A percentile compares a stretch with the other conserved stretches of the same genome.
Evolutionary conservation across 2,113 vertebrate genomes (phyloP).

Genomic region (Corythoichthys haematopterus): DNA sequence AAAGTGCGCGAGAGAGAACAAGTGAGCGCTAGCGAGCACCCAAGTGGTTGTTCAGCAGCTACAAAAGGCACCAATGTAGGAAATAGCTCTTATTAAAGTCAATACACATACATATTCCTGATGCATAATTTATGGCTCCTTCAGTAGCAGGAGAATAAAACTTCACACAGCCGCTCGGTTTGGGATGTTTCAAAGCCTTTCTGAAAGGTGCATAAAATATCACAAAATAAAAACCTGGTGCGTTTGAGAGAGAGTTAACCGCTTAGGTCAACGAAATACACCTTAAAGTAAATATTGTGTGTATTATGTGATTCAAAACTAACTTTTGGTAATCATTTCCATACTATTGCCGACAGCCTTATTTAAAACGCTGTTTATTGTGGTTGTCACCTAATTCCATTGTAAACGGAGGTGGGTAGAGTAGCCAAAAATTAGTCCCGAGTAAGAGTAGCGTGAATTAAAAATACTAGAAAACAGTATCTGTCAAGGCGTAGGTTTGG

Average conservation of each 20-base stretch:
- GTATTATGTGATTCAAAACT: not conserved
- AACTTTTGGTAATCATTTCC: not conserved
- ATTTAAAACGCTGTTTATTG: no score
- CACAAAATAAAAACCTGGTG: constrained; percentile 25
- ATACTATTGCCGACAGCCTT: no score
- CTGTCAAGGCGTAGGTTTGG: no score
- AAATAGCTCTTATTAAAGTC: constrained; percentile 74
- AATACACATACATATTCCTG: constrained; percentile 75
- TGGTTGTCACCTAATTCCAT: no score
- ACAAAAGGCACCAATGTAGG: constrained; percentile 66
- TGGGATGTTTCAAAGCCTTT: constrained; percentile 66
- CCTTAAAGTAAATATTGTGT: not conserved
- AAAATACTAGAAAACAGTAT: no score
- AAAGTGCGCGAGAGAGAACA: constrained; percentile 31
- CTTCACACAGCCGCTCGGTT: constrained; percentile 52
- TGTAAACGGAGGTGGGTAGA: no score
- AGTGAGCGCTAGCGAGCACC: constrained; percentile 55
- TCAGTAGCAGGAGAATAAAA: constrained; percentile 63
- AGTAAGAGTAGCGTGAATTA: no score
- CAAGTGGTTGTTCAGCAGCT: constrained; percentile 68
- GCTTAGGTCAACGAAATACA: constrained; percentile 28
- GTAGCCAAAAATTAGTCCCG: no score
- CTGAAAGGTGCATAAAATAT: constrained; percentile 49
- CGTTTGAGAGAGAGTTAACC: constrained; percentile 35
- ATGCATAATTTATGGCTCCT: constrained; percentile 77